These are phyloP conservation scores for Siniperca scherzeri DNA, from an alignment of 2,797 vertebrate genomes.

Conservation along the genomic window DNA sequence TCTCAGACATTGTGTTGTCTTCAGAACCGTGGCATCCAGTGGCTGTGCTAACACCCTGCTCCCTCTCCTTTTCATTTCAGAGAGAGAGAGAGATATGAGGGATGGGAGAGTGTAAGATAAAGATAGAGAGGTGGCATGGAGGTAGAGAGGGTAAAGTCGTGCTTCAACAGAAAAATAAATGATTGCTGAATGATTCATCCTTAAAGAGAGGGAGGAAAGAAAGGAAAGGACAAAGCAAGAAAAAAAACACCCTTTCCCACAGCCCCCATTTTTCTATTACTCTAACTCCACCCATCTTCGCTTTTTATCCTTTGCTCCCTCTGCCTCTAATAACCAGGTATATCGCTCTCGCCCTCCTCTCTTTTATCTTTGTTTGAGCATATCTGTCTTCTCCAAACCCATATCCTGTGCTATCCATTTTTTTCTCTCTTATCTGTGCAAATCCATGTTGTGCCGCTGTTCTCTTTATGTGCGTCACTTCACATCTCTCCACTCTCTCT, in stretches of 20 bases:
- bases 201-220: constrained; percentile 49
- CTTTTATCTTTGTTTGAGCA: constrained; percentile 73
- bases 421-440: constrained; percentile 69
- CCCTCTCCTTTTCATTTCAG: constrained; percentile 61
- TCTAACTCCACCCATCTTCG: constrained; percentile 60
- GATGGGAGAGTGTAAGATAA: constrained; percentile 31
- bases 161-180: constrained; percentile 64
- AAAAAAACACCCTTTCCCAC: constrained; percentile 43
- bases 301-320: constrained; percentile 66
- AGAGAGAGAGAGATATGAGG: constrained; percentile 51
- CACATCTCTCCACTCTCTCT: constrained; percentile 56
- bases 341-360: constrained; percentile 59
- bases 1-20: constrained; percentile 53
- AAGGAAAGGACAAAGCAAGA: constrained; percentile 60
- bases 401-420: constrained; percentile 73
- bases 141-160: constrained; percentile 48
- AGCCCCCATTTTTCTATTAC: constrained; percentile 63
- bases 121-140: constrained; percentile 55
- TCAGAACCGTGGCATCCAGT: constrained; percentile 28
- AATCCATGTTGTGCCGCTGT: constrained; percentile 66
- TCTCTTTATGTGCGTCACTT: constrained; percentile 62
- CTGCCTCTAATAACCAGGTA: constrained; percentile 74
- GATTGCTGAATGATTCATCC: constrained; percentile 67
- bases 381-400: constrained; percentile 66
- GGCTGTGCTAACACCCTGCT: constrained; percentile 41